These are phyloP conservation scores for Hypsopygia costalis DNA, from an alignment of 2,888 invertebrate genomes.

Conservation along the genomic window DNA sequence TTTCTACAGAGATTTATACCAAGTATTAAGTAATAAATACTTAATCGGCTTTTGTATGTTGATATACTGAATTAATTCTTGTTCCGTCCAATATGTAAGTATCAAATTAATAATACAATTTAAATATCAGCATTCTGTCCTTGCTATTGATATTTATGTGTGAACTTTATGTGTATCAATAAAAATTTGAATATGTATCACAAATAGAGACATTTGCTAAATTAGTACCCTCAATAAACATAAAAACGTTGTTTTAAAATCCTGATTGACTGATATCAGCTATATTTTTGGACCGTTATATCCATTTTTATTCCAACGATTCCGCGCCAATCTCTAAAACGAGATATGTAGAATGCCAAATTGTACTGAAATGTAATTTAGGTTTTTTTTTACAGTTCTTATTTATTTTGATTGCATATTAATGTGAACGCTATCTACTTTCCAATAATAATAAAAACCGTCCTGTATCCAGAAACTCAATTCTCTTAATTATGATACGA, in stretches of 20 bases:
- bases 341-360: too few relatives aligned
- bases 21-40: slow-evolving; percentile 11
- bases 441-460: too few relatives aligned
- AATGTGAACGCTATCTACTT: too few relatives aligned
- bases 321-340: too few relatives aligned
- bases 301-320: background rate
- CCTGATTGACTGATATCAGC: background rate
- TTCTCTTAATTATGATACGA: too few relatives aligned
- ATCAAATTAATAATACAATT: slow-evolving; percentile 4
- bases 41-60: slow-evolving; percentile 15
- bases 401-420: too few relatives aligned
- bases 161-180: slow-evolving; percentile 2
- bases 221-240: slow-evolving; percentile 2
- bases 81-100: slow-evolving; percentile 1
- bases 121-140: background rate
- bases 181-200: slow-evolving; percentile 5
- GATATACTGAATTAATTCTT: background rate
- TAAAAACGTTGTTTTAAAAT: slow-evolving; percentile 3
- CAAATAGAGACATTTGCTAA: slow-evolving; percentile 1
- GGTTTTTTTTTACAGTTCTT: too few relatives aligned
- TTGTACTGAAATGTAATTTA: too few relatives aligned
- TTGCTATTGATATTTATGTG: slow-evolving; percentile 1
- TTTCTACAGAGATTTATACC: slow-evolving; percentile 35
- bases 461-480: too few relatives aligned
- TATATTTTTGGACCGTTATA: background rate